These are phyloP conservation scores for Operophtera brumata DNA, from an alignment of 2,888 invertebrate genomes.

Conservation along the genomic window DNA sequence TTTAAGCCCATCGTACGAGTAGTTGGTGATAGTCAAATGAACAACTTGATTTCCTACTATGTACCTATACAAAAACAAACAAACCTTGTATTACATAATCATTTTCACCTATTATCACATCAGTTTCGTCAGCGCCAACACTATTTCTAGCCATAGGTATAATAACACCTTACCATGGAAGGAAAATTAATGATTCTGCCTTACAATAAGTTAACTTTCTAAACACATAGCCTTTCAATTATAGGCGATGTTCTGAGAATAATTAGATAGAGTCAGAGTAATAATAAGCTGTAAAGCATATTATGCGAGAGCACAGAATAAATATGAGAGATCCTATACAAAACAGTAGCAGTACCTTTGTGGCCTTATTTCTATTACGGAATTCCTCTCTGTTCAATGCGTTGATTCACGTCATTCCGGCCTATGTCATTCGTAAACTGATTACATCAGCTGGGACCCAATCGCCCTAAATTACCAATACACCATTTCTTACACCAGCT, in stretches of 20 bases:
- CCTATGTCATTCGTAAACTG: too few species aligned
- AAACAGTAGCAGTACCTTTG: too few species aligned
- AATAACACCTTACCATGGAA: constrained; percentile 18
- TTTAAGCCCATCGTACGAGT: too few species aligned
- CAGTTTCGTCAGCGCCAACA: neutral
- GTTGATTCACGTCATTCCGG: too few species aligned
- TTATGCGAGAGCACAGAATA: neutral
- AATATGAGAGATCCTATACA: neutral
- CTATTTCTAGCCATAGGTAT: constrained; percentile 3
- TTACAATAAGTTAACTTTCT: constrained; percentile 26
- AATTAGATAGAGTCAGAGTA: constrained; percentile 15
- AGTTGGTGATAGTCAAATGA: too few species aligned
- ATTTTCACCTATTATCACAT: neutral
- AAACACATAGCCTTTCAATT: constrained; percentile 26
- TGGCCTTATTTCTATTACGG: too few species aligned
- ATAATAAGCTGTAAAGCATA: constrained; percentile 3
- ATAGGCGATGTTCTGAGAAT: constrained; percentile 22
- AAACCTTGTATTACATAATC: neutral
- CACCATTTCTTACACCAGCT: too few species aligned
- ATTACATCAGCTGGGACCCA: too few species aligned
- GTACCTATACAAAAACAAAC: too few species aligned
- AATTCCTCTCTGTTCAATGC: too few species aligned
- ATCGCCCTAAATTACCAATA: too few species aligned
- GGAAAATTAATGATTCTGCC: constrained; percentile 23
- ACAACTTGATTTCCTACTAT: too few species aligned